Conservation (phyloP, 2,797 vertebrate genomes). For the Rallus crepitans region DNA sequence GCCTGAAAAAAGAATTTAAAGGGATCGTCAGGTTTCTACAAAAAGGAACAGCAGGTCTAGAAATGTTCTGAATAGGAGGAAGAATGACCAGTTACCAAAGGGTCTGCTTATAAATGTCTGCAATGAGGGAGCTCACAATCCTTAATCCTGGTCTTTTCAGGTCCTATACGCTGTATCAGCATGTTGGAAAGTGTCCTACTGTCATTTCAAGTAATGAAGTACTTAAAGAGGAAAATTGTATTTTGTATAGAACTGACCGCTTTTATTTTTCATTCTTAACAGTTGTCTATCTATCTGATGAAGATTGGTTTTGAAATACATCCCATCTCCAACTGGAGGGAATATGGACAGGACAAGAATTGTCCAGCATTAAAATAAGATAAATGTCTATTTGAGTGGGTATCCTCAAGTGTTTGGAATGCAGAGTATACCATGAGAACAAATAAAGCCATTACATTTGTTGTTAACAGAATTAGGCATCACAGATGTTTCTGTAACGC, state of each 20-base stretch:
- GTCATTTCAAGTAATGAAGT: neutral
- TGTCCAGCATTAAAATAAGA: conserved; percentile 16
- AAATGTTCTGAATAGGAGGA: neutral
- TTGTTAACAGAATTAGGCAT: conserved; percentile 49
- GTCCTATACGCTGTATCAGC: neutral
- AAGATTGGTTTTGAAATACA: neutral
- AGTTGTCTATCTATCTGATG: neutral
- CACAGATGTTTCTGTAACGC: conserved; percentile 63
- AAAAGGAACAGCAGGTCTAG: neutral
- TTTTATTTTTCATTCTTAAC: neutral
- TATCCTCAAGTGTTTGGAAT: neutral
- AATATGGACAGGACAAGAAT: neutral
- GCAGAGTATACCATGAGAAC: neutral
- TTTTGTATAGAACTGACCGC: neutral
- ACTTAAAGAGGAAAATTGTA: neutral
- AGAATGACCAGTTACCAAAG: neutral
- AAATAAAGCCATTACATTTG: conserved; percentile 45
- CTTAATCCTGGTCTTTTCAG: neutral
- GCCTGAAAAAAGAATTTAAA: neutral
- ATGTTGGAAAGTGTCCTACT: neutral
- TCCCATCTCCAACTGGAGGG: neutral
- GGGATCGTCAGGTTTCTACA: neutral
- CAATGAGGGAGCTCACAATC: accelerated
- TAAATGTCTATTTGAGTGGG: neutral
- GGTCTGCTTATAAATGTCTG: neutral